A percentile compares a stretch with the other conserved stretches of the same genome.
These are phyloP conservation scores for Ormia ochracea DNA, from an alignment of 2,888 invertebrate genomes.

Conservation along the genomic window DNA sequence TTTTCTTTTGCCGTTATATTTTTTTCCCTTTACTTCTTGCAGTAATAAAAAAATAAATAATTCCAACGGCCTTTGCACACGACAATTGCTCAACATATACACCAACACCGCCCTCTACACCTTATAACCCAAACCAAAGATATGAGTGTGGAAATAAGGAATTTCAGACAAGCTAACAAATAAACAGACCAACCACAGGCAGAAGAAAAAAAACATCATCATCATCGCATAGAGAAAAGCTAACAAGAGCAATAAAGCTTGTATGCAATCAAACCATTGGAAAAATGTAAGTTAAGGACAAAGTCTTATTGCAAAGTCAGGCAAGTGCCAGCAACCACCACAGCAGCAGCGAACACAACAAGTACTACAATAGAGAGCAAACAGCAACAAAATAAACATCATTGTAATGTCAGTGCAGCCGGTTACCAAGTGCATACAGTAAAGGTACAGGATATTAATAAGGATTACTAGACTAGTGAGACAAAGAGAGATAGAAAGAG, in stretches of 20 bases:
- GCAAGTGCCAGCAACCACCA: conserved; percentile 48
- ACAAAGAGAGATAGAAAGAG: too few relatives aligned
- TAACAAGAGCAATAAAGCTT: conserved; percentile 20
- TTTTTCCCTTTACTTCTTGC: not conserved
- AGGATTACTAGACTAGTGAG: not conserved
- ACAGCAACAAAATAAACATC: conserved; percentile 29
- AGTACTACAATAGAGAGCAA: not conserved
- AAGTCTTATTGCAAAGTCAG: conserved; percentile 52
- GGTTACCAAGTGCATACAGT: conserved; percentile 45
- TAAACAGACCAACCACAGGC: not conserved
- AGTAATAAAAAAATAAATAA: not conserved
- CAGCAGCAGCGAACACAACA: conserved; percentile 16
- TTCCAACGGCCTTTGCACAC: conserved; percentile 29
- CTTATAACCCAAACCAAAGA: conserved; percentile 19
- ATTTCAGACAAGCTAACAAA: conserved; percentile 2
- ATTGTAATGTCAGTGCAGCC: conserved; percentile 47
- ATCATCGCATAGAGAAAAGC: conserved; percentile 26
- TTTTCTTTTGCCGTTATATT: not conserved
- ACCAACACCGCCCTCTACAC: conserved; percentile 23
- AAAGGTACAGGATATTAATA: not conserved
- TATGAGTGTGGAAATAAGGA: not conserved
- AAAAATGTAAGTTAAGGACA: conserved; percentile 60
- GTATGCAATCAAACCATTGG: conserved; percentile 29
- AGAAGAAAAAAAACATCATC: not conserved
- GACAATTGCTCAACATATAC: conserved; percentile 30